Evolutionary conservation across 2,113 vertebrate genomes (phyloP), one percentile per base, ranked within the genome.

Genomic region (Thunnus thynnus): DNA sequence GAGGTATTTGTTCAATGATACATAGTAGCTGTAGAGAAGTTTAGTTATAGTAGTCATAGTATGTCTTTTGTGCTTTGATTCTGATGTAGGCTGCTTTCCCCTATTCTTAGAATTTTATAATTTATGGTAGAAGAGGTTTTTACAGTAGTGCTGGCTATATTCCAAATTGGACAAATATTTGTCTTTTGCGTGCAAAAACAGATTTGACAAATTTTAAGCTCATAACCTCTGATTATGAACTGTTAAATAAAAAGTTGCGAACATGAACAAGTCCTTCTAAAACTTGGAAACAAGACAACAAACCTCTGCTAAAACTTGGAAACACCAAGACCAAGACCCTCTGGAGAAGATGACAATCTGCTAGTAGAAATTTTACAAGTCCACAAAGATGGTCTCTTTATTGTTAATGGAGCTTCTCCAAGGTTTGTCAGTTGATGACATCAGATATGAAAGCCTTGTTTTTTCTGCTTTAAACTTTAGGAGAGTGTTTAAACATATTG

Each of bases 1-100:
- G 78, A 85, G 78, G 76, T 86, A 89, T 88, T 82, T 82, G n/a
- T 66, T 63, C 3, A 68, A 18, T 69, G 72, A 64, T 10, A 68
- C 16, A 16, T 68, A 44, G 41, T 56, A 57, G 41, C n/a, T 60
- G 13, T 77, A 57, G 64, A 60, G n/a, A 50, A 18, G 14, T 32
- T 44, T 25, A 77, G 52, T 10, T 50, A 1, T 60, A 60, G 36
- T 73, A 50, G 55, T 55, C 13, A 25, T 72, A 52, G 46, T 52
- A 17, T 62, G 27, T 69, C 12, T 17, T 67, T 27, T 75, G n/a
- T 76, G 61, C 20, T 62, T 77, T 52, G 11, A 13, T 30, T 73
- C 20, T 56, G 51, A 64, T 30, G 68, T 41, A 58, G 27, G 8
- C 5, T 46, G 13, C n/a, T 69, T 41, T 52, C 20, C 41, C 20